These are phyloP conservation scores for Arvicanthis niloticus DNA, from an alignment of 2,113 vertebrate species.

Conservation along the genomic window DNA sequence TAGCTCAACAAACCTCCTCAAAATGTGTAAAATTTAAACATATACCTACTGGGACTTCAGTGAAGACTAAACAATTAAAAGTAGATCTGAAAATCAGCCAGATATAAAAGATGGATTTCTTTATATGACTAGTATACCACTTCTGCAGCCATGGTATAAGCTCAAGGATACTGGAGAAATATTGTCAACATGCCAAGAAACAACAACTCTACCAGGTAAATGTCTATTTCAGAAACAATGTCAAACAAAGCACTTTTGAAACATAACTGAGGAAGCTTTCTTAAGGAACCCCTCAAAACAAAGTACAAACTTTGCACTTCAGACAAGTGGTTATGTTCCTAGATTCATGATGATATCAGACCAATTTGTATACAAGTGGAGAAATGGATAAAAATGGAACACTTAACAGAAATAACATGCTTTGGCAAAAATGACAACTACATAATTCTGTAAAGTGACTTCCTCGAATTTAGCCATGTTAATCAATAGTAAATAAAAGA, in stretches of 20 bases:
- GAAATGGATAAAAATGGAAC: not conserved
- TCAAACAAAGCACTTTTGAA: not conserved
- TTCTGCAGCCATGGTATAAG: not conserved
- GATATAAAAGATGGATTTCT: not conserved
- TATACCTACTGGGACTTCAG: not conserved
- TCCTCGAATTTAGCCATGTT: not conserved
- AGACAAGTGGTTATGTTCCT: not conserved
- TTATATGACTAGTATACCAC: not conserved
- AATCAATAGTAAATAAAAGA: conserved; percentile 7
- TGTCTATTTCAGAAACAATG: not conserved
- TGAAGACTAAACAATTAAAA: not conserved
- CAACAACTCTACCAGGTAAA: not conserved
- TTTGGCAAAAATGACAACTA: not conserved
- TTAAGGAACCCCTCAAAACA: not conserved
- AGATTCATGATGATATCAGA: not conserved
- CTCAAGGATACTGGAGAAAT: not conserved
- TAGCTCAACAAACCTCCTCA: not conserved
- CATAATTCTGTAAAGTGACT: not conserved
- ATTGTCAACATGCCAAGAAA: not conserved
- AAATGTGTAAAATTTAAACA: not conserved
- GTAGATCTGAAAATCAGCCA: not conserved
- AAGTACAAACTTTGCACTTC: not conserved
- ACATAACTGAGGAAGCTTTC: not conserved
- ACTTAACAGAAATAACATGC: not conserved
- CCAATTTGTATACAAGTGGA: not conserved